Base-by-base conservation (phyloP, 2,797 vertebrate genomes). In the Scyliorhinus canicula region DNA sequence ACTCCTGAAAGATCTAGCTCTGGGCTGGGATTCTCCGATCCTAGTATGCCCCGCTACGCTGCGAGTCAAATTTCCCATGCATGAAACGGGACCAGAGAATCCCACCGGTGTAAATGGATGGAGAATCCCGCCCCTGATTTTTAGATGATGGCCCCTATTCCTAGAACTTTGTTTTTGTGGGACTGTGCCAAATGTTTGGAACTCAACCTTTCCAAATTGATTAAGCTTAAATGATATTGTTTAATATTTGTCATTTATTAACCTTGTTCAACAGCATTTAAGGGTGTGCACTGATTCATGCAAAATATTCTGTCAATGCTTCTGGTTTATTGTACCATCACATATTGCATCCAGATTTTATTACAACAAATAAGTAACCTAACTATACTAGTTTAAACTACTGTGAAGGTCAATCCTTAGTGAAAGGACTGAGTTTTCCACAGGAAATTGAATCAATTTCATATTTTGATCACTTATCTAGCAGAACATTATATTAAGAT, bases 221-320 rank as follows among this genome's bases (percentile, higher is more conserved):
- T 63, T 19, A 90, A n/a, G 14, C 2, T 86, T 55, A 60, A 90
- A 60, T 60, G 40, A n/a, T 19, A 26, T 69, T 93, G 44, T 50
- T 35, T 93, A 93, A 35, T 90, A 60, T n/a, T 47, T 60, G 19
- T 93, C 24, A 93, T 50, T 31, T 50, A 69, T 93, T 93, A 71
- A 93, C 40, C 35, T 44, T 44, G 60, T 44, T 50, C 63, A 40
- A 69, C 91, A 93, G 65, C 11, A 93, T 11, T 69, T 50, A 65
- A 90, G 86, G n/a, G 19, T 14, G 86, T 60, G 6, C 5, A n/a
- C 26, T 55, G 86, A 82, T 90, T 88, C 52, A 52, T 26, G 84
- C 60, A 93, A 21, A 2, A 65, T 44, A 40, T 91, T 40, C 40
- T 93, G 28, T n/a, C 55, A 93, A 28, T 31, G 31, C 14, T 90